Evolutionary conservation across 2,888 invertebrate genomes (phyloP), one percentile per base, ranked within the genome.

Genomic region (Petrophora chlorosata): DNA sequence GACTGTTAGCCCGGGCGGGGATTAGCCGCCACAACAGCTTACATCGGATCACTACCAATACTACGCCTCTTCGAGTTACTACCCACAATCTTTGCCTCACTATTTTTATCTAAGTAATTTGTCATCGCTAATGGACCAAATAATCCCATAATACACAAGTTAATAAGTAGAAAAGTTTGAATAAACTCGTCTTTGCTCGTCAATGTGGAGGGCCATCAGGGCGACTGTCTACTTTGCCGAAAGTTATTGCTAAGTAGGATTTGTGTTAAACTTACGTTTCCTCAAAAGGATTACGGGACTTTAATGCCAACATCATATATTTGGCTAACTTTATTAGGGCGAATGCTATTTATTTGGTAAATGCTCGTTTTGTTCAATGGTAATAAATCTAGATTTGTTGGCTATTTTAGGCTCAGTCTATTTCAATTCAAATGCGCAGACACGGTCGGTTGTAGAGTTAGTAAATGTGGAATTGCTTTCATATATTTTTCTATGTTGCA

Each of bases 231-330:
- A 87, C 88, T 89, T 88, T 80, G 74, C 71, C 73, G 63, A 76
- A 88, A 89, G 82, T 88, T 87, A 78, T 73, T 71, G 71, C 70
- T 87, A 89, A 90, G 89, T 87, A 86, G 88, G 88, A 89, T 89
- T 88, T 84, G 75, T 78, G 79, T 81, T 76, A 78, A 81, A 79
- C 79, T 83, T 79, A 76, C 73, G 77, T 82, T 81, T 79, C 76
- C 76, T 72, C 64, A 67, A 73, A 82, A 78, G 82, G 84, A 86
- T 86, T 87, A 84, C 66, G 61, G 65, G 67, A 78, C 82, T 83
- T 81, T 81, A 74, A 79, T 76, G 76, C 75, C 76, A 74, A 78
- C 72, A 79, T 79, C 73, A 74, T 76, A 71, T 76, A 71, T 77
- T 79, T 69, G 56, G 59, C 56, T 57, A 62, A 70, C 66, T 67